Conservation (phyloP, 2,888 invertebrate genomes). For the Nephrocerus scutellatus region DNA sequence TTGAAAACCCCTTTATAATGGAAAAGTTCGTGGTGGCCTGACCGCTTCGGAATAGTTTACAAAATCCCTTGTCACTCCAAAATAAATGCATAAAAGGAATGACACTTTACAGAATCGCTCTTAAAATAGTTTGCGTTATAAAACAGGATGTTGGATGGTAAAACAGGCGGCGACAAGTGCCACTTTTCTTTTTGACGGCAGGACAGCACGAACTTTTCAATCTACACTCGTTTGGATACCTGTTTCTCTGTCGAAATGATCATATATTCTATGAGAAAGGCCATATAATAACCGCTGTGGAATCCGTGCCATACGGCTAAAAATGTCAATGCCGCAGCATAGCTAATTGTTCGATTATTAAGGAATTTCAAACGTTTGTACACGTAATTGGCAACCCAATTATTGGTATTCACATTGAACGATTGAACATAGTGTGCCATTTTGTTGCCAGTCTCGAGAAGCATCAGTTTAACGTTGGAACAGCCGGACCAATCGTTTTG, state of each 20-base stretch:
- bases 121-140: no score
- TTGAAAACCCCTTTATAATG: no score
- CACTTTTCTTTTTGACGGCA: slow-evolving; percentile 2
- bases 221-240: slow-evolving; percentile 48
- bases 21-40: no score
- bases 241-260: slow-evolving; percentile 81
- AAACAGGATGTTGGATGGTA: no score
- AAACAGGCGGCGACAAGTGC: no score
- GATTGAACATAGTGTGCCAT: slow-evolving; percentile 83
- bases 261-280: slow-evolving; percentile 86
- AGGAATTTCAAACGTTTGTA: slow-evolving; percentile 91
- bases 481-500: slow-evolving; percentile 84
- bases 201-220: neutral
- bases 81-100: no score
- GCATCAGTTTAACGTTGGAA: slow-evolving; percentile 75
- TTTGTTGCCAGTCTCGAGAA: slow-evolving; percentile 75
- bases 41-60: no score
- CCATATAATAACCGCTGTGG: slow-evolving; percentile 87
- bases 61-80: no score
- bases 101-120: no score
- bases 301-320: slow-evolving; percentile 96
- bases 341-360: slow-evolving; percentile 74
- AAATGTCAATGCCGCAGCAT: slow-evolving; percentile 73
- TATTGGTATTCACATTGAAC: slow-evolving; percentile 94
- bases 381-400: slow-evolving; percentile 88